These are phyloP conservation scores for Microctenopoma steveboyesi DNA, from an alignment of 2,797 vertebrate species.

Conservation along the genomic window DNA sequence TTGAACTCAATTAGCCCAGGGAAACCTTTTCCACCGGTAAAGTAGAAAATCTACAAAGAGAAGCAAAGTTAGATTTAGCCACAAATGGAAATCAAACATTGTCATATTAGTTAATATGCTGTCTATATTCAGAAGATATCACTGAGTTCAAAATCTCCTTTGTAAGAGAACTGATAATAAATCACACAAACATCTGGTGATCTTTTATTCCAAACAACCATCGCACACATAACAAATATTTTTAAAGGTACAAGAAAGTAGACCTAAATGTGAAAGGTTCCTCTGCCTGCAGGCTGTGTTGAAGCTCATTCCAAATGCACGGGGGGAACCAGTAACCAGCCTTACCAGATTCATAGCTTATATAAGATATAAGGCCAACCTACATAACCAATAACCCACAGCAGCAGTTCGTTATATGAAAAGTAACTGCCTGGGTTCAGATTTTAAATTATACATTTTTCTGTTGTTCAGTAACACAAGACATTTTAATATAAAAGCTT, in stretches of 20 bases:
- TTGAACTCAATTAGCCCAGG: constrained; percentile 80
- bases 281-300: too few relatives aligned
- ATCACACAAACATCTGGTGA: background rate
- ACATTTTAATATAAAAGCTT: too few relatives aligned
- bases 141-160: background rate
- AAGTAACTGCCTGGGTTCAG: too few relatives aligned
- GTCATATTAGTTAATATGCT: background rate
- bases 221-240: background rate
- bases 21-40: constrained; percentile 81
- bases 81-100: background rate
- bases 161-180: too few relatives aligned
- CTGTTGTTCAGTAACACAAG: too few relatives aligned
- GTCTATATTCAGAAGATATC: background rate
- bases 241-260: background rate
- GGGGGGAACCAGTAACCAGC: background rate
- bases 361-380: background rate
- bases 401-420: too few relatives aligned
- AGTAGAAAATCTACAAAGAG: constrained; percentile 88
- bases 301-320: background rate
- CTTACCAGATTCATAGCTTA: background rate
- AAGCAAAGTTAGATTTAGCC: background rate
- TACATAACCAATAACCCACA: too few relatives aligned
- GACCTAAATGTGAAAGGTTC: background rate
- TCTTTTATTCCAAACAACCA: background rate
- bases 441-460: too few relatives aligned